Evolutionary conservation across 2,797 vertebrate genomes (phyloP).

Genomic region (Lagothrix lagotricha): DNA sequence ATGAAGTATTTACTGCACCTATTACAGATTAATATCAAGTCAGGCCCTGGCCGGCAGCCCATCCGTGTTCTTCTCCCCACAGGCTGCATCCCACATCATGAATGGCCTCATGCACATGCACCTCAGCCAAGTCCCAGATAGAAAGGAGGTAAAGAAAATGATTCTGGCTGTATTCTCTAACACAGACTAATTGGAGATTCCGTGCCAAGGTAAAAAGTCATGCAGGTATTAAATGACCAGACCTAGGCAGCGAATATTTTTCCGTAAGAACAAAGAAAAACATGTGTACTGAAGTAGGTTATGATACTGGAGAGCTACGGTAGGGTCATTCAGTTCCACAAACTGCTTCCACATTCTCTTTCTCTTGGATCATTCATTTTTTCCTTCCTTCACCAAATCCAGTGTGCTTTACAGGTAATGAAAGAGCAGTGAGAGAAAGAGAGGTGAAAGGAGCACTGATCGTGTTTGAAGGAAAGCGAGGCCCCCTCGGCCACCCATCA

Average conservation of each 20-base stretch:
- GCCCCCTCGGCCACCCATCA: rapidly evolving
- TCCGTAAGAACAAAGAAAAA: neutral
- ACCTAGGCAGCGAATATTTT: neutral
- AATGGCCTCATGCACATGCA: neutral
- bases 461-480: neutral
- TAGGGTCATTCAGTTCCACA: neutral
- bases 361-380: neutral
- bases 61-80: neutral
- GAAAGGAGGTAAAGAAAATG: neutral
- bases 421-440: neutral
- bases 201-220: neutral
- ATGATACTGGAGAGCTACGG: neutral
- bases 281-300: neutral
- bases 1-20: neutral
- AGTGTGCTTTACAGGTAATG: neutral
- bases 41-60: neutral
- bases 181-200: neutral
- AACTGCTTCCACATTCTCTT: neutral
- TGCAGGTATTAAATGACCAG: neutral
- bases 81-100: neutral
- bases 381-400: neutral
- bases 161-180: neutral
- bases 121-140: neutral
- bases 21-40: neutral
- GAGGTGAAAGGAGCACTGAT: neutral